Conservation (phyloP, 2,797 vertebrate genomes). For the Tympanoctomys barrerae region DNA sequence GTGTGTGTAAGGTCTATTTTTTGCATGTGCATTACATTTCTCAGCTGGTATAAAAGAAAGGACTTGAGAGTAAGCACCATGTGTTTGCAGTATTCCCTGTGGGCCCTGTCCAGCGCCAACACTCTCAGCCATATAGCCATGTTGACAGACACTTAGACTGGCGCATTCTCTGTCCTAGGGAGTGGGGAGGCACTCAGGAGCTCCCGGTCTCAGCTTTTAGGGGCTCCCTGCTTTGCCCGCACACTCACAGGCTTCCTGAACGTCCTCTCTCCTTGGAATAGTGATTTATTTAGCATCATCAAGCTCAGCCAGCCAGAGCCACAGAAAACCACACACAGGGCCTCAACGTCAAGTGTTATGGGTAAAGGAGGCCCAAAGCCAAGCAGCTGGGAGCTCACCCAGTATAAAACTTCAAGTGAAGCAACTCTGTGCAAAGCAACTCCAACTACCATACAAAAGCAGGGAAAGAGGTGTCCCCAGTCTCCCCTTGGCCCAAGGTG, state of each 20-base stretch:
- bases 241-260: neutral
- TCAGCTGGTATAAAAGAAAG: neutral
- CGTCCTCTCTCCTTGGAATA: neutral
- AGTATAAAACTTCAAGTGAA: neutral
- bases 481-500: neutral
- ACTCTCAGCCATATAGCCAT: accelerated
- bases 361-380: neutral
- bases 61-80: neutral
- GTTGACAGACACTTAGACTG: neutral
- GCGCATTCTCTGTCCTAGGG: neutral
- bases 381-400: neutral
- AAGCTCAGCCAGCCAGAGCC: neutral
- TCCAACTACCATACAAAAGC: neutral
- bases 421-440: neutral
- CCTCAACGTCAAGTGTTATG: neutral
- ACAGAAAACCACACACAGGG: neutral
- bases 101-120: neutral
- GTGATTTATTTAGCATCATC: neutral
- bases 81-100: neutral
- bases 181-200: neutral
- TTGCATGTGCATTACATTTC: neutral
- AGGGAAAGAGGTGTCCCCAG: neutral
- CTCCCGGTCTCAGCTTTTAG: neutral
- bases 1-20: neutral
- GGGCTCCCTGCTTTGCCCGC: neutral